phyloP scores from a whole-genome alignment of 2,113 vertebrate genomes.

The Corythornis cristatus region DNA sequence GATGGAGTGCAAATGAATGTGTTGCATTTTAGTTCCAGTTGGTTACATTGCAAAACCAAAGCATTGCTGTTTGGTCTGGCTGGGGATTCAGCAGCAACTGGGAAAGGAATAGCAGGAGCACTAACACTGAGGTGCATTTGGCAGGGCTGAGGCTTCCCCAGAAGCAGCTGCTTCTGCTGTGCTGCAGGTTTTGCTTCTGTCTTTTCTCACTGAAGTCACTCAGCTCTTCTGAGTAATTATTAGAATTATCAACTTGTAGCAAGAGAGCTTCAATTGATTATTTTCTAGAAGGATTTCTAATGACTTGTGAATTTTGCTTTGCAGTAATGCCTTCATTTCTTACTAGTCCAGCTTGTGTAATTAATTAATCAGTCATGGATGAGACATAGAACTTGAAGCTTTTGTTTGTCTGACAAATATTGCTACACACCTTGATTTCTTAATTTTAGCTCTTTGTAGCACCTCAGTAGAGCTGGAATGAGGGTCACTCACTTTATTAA shows the following conservation, averaged over 20 bases:
- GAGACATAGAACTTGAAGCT: neutral
- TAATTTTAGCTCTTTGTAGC: neutral
- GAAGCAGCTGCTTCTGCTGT: neutral
- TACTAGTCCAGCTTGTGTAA: neutral
- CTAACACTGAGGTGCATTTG: neutral
- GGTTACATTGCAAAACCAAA: neutral
- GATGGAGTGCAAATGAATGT: neutral
- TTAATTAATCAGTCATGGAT: neutral
- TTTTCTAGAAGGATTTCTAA: neutral
- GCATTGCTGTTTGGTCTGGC: neutral
- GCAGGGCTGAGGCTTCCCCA: neutral
- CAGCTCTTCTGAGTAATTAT: neutral
- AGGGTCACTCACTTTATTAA: neutral
- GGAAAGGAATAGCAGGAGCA: neutral
- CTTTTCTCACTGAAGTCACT: neutral
- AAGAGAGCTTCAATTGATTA: neutral
- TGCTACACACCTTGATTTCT: neutral
- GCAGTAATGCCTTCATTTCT: neutral
- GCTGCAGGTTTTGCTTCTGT: neutral
- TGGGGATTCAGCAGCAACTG: neutral
- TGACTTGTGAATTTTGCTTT: conserved; percentile 9
- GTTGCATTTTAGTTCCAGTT: conserved; percentile 25
- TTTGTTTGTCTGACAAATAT: neutral
- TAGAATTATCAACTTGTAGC: conserved; percentile 2
- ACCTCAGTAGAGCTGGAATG: neutral